These are phyloP conservation scores for Orchestes rusci DNA, from an alignment of 2,888 invertebrate species.

Conservation along the genomic window DNA sequence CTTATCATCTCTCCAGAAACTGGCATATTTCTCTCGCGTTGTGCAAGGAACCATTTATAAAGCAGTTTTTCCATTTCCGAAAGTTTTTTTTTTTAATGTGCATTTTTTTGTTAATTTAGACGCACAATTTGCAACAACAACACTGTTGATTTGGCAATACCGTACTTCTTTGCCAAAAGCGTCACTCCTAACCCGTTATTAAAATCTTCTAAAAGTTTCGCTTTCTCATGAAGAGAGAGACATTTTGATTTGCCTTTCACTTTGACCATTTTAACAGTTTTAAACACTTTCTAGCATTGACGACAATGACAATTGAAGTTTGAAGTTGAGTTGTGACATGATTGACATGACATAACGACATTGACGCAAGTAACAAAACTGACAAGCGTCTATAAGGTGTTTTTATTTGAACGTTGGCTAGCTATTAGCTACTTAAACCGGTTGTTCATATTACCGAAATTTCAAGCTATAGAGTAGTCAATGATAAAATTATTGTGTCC, in stretches of 20 bases:
- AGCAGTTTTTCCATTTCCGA: conserved; percentile 12
- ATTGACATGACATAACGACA: too few relatives aligned
- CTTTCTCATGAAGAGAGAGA: neutral
- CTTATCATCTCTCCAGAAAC: conserved; percentile 2
- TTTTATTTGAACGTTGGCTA: too few relatives aligned
- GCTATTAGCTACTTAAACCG: neutral
- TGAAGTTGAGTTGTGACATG: too few relatives aligned
- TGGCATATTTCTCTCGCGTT: conserved; percentile 6
- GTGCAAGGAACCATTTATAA: conserved; percentile 3
- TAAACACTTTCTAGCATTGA: too few relatives aligned
- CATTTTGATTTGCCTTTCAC: neutral
- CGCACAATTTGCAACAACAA: too few relatives aligned
- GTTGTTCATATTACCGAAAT: conserved; percentile 1
- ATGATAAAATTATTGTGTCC: neutral
- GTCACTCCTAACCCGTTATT: neutral
- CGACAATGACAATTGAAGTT: too few relatives aligned
- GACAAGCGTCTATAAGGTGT: too few relatives aligned
- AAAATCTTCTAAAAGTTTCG: neutral
- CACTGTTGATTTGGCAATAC: too few relatives aligned
- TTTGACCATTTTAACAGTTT: neutral
- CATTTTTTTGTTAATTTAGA: neutral
- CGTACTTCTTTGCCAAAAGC: neutral
- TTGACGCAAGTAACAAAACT: too few relatives aligned
- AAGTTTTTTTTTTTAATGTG: neutral
- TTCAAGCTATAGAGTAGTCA: neutral